phyloP scores from a whole-genome alignment of 1,140 invertebrate species.

The Dysdera silvatica region DNA sequence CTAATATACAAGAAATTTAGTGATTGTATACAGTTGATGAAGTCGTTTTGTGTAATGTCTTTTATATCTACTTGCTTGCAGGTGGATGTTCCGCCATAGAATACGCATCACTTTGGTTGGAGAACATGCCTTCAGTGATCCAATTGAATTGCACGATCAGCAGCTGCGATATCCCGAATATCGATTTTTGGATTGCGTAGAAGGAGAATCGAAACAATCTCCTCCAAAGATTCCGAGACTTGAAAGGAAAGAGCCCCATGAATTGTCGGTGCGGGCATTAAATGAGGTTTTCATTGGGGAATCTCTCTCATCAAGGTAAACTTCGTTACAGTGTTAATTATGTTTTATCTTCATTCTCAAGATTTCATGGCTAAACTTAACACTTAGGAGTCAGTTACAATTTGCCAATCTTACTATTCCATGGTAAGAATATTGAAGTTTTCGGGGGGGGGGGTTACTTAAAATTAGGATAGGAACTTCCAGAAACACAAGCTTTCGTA shows the following conservation, averaged over 20 bases:
- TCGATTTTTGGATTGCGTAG: slow-evolving; percentile 50
- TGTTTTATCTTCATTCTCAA: no score
- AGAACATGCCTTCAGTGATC: slow-evolving; percentile 49
- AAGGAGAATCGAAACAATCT: slow-evolving; percentile 42
- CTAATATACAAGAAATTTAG: no score
- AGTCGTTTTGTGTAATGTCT: no score
- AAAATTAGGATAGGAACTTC: no score
- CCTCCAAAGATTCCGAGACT: slow-evolving; percentile 29
- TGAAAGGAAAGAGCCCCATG: slow-evolving; percentile 32
- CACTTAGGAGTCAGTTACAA: no score
- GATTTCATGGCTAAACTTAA: no score
- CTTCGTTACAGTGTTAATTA: no score
- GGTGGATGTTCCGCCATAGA: slow-evolving; percentile 73
- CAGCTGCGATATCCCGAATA: slow-evolving; percentile 50
- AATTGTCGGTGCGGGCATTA: slow-evolving; percentile 64
- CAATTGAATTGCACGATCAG: slow-evolving; percentile 62
- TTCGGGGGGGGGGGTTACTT: no score
- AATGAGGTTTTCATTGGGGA: slow-evolving; percentile 97
- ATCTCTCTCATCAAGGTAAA: slow-evolving; percentile 68
- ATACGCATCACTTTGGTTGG: slow-evolving; percentile 78
- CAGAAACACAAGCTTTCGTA: no score
- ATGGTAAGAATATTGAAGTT: no score
- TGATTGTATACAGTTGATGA: no score
- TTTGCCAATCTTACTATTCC: no score
- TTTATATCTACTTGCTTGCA: slow-evolving; percentile 31